Evolutionary conservation across 1,140 invertebrate genomes (phyloP), one percentile per base, ranked within the genome.

Genomic region (Microplitis demolitor): DNA sequence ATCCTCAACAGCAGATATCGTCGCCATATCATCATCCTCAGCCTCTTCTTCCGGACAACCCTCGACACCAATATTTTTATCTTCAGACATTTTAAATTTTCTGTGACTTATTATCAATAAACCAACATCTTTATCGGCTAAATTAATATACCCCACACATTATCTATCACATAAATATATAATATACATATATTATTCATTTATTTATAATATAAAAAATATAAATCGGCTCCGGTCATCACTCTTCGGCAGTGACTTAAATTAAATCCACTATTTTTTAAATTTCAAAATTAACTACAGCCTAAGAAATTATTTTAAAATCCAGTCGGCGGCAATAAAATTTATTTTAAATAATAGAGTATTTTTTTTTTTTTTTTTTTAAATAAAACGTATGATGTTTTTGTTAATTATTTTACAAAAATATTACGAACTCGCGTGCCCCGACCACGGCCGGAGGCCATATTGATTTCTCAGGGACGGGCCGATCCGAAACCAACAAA

Each of bases 391-490:
- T 24, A 39, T 6, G 13, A 8, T 8, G 54, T 66, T 58, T 3
- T 11, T 11, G 39, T 45, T 11, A 4, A 58, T 3, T 60, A 66
- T 60, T 54, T 37, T 8, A 24, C 1, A 66, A 61, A 72, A 76
- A 76, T 66, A 31, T 69, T 45, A 35, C 67, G 66, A 68, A 53
- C 64, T 78, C 56, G 75, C 76, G 78, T 80, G 77, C 73, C 77
- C 77, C 77, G 76, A 62, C 66, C 62, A 75, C 54, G 76, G 69
- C 78, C 79, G 81, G 83, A 83, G 79, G 82, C 82, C 83, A 84
- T 84, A 84, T 84, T 83, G 83, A 84, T 84, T 80, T 74, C 64
- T 82, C 80, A 83, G 81, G 81, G 78, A 78, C 83, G 82, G 74
- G 76, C 79, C 80, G 80, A 83, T 82, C 77, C 72, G 51, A 76